phyloP scores from a whole-genome alignment of 2,797 vertebrate genomes.

The Darevskia mixta region DNA sequence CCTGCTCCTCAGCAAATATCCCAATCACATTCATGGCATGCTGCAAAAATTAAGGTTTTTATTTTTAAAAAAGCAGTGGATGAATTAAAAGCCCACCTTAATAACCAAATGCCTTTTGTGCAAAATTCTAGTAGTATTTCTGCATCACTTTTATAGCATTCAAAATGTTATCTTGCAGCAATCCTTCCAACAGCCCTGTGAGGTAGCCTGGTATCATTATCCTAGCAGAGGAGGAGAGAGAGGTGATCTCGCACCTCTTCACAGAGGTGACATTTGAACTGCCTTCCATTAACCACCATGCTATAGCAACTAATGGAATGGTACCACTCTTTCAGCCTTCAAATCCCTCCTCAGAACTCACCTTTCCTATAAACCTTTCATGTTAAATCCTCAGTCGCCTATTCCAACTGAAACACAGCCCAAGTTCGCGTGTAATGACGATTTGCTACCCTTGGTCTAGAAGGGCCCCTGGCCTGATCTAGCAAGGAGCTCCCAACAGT shows the following conservation, averaged over 20 bases:
- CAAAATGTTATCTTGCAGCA: background rate
- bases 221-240: background rate
- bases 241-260: background rate
- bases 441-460: too few relatives aligned
- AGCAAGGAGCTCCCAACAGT: too few relatives aligned
- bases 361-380: too few relatives aligned
- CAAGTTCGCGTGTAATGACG: too few relatives aligned
- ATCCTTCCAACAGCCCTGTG: background rate
- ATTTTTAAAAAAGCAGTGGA: too few relatives aligned
- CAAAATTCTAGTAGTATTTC: background rate
- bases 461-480: too few relatives aligned
- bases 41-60: constrained; percentile 73
- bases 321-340: background rate
- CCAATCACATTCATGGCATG: constrained; percentile 98
- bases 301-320: background rate
- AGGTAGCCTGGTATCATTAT: background rate
- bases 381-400: too few relatives aligned
- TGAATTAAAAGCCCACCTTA: background rate
- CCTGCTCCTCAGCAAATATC: constrained; percentile 87
- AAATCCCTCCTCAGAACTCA: too few relatives aligned
- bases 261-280: background rate
- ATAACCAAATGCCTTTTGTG: background rate
- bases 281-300: background rate
- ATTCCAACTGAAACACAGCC: too few relatives aligned
- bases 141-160: background rate